Conservation (phyloP, 1,140 invertebrate genomes). For the Carcinoscorpius rotundicauda region DNA sequence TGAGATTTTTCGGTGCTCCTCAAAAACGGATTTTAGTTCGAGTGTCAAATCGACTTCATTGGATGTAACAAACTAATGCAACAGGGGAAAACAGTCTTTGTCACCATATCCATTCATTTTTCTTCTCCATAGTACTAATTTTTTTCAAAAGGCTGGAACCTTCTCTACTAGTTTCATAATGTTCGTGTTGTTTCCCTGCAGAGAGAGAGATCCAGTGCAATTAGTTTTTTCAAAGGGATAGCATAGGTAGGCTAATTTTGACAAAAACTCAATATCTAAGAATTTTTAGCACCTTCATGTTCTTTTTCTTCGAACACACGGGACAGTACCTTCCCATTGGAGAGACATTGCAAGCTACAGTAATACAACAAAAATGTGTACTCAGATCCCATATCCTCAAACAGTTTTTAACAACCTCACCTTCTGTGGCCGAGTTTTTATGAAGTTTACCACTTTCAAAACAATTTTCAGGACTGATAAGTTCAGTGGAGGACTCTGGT, state of each 20-base stretch:
- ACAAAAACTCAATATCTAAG: not conserved
- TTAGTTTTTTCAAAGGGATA: not conserved
- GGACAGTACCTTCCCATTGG: not conserved
- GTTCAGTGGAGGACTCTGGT: not conserved
- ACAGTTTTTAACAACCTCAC: not conserved
- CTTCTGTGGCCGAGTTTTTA: not conserved
- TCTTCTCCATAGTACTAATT: no score
- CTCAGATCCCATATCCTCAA: not conserved
- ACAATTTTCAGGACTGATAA: not conserved
- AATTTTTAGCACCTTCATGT: not conserved
- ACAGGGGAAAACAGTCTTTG: no score
- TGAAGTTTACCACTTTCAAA: not conserved
- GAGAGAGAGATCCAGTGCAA: not conserved
- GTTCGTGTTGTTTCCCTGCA: not conserved
- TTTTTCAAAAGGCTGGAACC: no score
- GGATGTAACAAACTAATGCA: no score
- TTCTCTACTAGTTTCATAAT: not conserved
- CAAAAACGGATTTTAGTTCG: no score
- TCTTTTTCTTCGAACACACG: not conserved
- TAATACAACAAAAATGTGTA: not conserved
- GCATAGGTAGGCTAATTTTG: not conserved
- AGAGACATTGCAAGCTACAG: not conserved
- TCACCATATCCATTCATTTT: no score
- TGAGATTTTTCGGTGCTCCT: no score
- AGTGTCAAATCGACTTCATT: no score